Conservation (phyloP, 2,113 vertebrate species). For the Ctenodactylus gundi region DNA sequence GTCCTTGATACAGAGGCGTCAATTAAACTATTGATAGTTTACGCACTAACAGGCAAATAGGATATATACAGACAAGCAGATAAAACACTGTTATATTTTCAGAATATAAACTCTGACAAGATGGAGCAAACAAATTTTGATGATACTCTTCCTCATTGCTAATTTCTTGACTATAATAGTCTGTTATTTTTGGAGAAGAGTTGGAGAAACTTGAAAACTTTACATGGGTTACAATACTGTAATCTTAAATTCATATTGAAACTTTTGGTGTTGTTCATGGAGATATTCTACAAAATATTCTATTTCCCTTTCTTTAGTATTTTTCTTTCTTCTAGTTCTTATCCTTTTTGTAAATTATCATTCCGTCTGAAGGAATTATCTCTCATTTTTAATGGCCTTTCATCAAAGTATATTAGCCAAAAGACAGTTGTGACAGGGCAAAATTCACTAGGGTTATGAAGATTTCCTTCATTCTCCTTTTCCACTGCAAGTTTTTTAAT, state of each 20-base stretch:
- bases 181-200: too few species aligned
- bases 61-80: neutral
- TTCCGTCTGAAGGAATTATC: neutral
- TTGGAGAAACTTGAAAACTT: too few species aligned
- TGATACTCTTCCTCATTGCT: neutral
- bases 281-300: neutral
- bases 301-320: neutral
- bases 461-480: neutral
- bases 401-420: constrained; percentile 31
- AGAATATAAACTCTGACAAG: neutral
- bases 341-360: neutral
- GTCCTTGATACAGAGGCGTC: constrained; percentile 19
- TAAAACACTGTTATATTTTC: neutral
- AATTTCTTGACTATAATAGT: neutral
- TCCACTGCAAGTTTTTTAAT: neutral
- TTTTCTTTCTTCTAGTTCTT: neutral
- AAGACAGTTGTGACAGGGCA: neutral
- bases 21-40: constrained; percentile 38
- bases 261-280: neutral
- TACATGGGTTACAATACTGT: neutral
- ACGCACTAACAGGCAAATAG: neutral
- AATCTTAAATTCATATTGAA: neutral
- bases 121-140: neutral
- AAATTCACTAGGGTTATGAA: neutral
- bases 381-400: neutral